phyloP scores from a whole-genome alignment of 2,797 vertebrate species.

The Tarsius wallacei region DNA sequence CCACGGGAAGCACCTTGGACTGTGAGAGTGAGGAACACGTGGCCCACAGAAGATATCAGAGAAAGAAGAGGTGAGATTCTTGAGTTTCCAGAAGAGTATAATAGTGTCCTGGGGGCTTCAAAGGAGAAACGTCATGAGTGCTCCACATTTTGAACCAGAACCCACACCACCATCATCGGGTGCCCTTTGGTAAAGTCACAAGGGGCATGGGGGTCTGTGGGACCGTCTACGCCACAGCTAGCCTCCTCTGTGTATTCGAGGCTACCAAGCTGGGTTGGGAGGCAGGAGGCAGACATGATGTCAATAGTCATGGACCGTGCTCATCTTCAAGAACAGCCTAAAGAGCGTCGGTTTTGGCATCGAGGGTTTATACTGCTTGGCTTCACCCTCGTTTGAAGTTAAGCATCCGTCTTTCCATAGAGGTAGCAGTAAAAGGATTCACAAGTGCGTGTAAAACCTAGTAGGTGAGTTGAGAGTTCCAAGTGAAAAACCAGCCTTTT shows the following conservation, averaged over 20 bases:
- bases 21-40: rapidly evolving
- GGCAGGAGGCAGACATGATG: neutral
- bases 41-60: neutral
- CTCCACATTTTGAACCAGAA: neutral
- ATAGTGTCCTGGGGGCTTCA: neutral
- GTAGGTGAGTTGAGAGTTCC: neutral
- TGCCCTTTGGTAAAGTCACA: neutral
- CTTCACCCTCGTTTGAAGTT: neutral
- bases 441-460: neutral
- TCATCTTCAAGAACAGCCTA: slow-evolving; percentile 35
- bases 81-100: neutral
- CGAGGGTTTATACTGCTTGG: neutral
- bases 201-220: neutral
- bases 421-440: slow-evolving; percentile 71
- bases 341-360: slow-evolving; percentile 35
- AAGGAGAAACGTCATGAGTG: neutral
- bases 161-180: neutral
- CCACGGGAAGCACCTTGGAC: neutral
- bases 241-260: neutral
- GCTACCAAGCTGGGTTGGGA: neutral
- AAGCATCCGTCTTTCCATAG: slow-evolving; percentile 60
- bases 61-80: neutral
- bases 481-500: neutral
- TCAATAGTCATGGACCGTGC: neutral
- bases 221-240: too few species aligned